Evolutionary conservation across 2,888 invertebrate species (phyloP).

Genomic region (Caenorhabditis sinica): DNA sequence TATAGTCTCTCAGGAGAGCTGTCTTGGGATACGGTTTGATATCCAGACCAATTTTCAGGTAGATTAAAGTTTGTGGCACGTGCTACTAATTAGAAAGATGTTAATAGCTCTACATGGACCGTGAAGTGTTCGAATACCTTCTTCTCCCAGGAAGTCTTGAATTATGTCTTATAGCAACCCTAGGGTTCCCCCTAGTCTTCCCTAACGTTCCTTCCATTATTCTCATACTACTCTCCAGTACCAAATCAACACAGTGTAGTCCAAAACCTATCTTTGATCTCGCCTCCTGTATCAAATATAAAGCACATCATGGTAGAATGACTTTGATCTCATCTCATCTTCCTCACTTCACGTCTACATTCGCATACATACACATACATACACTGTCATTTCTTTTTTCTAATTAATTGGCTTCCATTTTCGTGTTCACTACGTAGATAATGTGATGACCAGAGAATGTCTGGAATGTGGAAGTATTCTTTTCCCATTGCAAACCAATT

Average conservation of each 20-base stretch:
- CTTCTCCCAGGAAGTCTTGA: no score
- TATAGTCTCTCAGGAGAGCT: no score
- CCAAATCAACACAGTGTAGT: conserved; percentile 19
- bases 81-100: no score
- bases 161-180: no score
- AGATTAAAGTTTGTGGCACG: no score
- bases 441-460: conserved; percentile 53
- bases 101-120: no score
- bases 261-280: conserved; percentile 39
- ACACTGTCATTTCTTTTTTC: conserved; percentile 19
- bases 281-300: conserved; percentile 25
- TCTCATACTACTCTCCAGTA: neutral
- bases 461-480: conserved; percentile 56
- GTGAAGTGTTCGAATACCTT: no score
- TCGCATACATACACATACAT: conserved; percentile 3
- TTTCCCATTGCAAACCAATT: conserved; percentile 41
- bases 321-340: conserved; percentile 35
- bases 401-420: conserved; percentile 59
- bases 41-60: no score
- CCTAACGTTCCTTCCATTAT: neutral
- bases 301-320: conserved; percentile 49
- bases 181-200: neutral
- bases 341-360: conserved; percentile 10
- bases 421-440: conserved; percentile 51
- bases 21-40: no score